phyloP scores from a whole-genome alignment of 2,888 invertebrate species.

The Euphydryas editha region DNA sequence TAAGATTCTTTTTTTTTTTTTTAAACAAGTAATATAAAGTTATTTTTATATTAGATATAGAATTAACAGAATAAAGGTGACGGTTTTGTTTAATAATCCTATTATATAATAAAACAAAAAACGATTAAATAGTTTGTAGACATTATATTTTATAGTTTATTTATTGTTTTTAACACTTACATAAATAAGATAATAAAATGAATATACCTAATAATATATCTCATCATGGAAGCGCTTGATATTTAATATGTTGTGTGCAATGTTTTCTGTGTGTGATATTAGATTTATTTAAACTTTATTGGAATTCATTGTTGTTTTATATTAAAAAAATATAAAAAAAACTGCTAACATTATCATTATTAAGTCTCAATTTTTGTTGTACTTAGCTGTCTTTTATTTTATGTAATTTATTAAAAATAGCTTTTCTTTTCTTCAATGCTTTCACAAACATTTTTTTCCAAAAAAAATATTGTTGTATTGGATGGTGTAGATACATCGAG shows the following conservation, averaged over 20 bases:
- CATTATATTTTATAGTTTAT: conserved; percentile 35
- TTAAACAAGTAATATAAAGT: conserved; percentile 22
- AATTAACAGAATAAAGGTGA: conserved; percentile 29
- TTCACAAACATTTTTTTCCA: neutral
- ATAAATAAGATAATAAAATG: conserved; percentile 21
- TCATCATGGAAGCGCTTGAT: conserved; percentile 33
- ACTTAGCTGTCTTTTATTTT: conserved; percentile 21
- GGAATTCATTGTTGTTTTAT: conserved; percentile 18
- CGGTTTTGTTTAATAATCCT: conserved; percentile 28
- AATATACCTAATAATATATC: conserved; percentile 20
- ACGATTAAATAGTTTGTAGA: conserved; percentile 23
- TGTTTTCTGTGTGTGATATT: conserved; percentile 46
- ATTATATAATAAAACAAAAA: conserved; percentile 12
- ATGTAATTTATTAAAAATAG: neutral
- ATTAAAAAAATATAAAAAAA: conserved; percentile 11
- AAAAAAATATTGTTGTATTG: conserved; percentile 15
- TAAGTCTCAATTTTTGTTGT: conserved; percentile 17
- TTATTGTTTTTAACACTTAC: conserved; percentile 33
- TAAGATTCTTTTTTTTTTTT: conserved; percentile 6
- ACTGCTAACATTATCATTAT: neutral
- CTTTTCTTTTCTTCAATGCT: neutral
- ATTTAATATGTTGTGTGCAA: conserved; percentile 42
- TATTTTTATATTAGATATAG: conserved; percentile 37
- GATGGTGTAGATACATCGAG: conserved; percentile 33
- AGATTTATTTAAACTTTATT: conserved; percentile 37